A percentile compares a stretch with the other conserved stretches of the same genome.
phyloP scores from a whole-genome alignment of 2,888 invertebrate species.

The Eupithecia pulchellata region DNA sequence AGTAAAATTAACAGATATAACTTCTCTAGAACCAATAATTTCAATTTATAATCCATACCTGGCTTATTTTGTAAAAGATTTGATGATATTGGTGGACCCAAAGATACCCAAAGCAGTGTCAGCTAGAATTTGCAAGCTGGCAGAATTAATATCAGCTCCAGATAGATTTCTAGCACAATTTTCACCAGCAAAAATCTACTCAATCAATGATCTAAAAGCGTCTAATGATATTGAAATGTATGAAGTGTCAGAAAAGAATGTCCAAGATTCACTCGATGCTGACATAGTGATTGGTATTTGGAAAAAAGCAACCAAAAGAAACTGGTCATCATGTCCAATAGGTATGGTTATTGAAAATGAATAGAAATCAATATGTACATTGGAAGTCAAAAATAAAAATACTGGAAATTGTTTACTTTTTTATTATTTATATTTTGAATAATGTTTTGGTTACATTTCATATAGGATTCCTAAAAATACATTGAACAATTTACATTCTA shows the following conservation, averaged over 20 bases:
- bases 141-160: conserved; percentile 68
- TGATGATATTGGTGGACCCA: conserved; percentile 67
- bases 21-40: conserved; percentile 70
- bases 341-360: conserved; percentile 72
- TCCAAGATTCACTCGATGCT: conserved; percentile 39
- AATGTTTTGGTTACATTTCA: conserved; percentile 84
- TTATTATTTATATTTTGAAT: conserved; percentile 76
- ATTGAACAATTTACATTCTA: conserved; percentile 81
- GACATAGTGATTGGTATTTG: conserved; percentile 59
- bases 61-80: conserved; percentile 65
- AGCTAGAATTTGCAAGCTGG: conserved; percentile 63
- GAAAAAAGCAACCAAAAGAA: conserved; percentile 61
- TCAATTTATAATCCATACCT: conserved; percentile 72
- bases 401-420: conserved; percentile 78
- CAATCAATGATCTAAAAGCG: conserved; percentile 71
- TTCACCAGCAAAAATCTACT: conserved; percentile 67
- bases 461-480: conserved; percentile 78
- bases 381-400: conserved; percentile 30
- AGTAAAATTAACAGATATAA: conserved; percentile 63
- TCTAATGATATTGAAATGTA: conserved; percentile 38
- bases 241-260: conserved; percentile 8
- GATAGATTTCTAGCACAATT: conserved; percentile 51
- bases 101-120: conserved; percentile 57
- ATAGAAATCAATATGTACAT: not conserved
- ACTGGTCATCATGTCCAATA: conserved; percentile 81